These are phyloP conservation scores for Pseudoips prasinana DNA, from an alignment of 2,888 invertebrate species.

Conservation along the genomic window DNA sequence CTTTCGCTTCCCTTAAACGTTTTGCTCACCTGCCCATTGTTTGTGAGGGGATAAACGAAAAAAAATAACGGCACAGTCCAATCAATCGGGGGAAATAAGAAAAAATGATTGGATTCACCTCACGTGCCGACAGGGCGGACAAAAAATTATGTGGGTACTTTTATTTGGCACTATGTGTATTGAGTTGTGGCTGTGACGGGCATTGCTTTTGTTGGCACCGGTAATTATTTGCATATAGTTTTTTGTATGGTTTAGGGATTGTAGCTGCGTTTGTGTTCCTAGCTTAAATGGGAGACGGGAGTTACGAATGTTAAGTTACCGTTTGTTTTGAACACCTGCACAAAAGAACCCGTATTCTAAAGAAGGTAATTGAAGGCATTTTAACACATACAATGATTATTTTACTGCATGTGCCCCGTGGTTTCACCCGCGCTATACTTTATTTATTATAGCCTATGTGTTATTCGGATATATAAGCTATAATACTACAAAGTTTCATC, in stretches of 20 bases:
- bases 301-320: no score
- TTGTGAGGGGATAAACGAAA: conserved; percentile 63
- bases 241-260: conserved; percentile 10
- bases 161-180: conserved; percentile 53
- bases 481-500: no score
- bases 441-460: no score
- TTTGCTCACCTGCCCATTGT: conserved; percentile 59
- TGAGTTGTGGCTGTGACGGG: conserved; percentile 29
- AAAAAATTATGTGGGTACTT: conserved; percentile 55
- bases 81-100: conserved; percentile 70
- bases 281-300: no score
- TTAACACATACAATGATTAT: no score
- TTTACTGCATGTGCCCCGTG: no score
- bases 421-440: no score
- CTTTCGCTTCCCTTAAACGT: conserved; percentile 44
- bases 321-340: no score
- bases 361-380: no score
- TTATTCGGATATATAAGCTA: no score
- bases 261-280: neutral
- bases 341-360: no score
- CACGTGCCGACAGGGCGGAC: conserved; percentile 59
- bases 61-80: conserved; percentile 58
- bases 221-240: conserved; percentile 29
- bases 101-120: conserved; percentile 72
- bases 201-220: conserved; percentile 33